A percentile compares a stretch with the other conserved stretches of the same genome.
phyloP scores from a whole-genome alignment of 2,113 vertebrate genomes.

The Python bivittatus region DNA sequence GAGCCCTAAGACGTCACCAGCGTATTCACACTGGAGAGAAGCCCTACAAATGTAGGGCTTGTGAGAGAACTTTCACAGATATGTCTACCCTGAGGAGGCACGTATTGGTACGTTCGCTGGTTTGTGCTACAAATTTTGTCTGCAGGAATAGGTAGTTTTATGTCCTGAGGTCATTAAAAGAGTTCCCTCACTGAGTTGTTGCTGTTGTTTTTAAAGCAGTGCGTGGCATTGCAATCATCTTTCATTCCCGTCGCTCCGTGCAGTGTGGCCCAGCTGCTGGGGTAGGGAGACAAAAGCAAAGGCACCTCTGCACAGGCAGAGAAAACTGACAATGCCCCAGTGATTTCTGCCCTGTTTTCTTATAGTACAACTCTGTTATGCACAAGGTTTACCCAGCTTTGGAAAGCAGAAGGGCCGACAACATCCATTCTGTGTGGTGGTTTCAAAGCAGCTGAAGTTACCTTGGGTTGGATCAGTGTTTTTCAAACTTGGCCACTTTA shows the following conservation, averaged over 20 bases:
- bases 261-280: neutral
- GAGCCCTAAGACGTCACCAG: conserved; percentile 70
- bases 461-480: neutral
- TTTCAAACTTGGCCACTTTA: neutral
- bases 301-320: neutral
- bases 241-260: neutral
- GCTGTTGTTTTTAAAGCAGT: neutral
- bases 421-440: no score
- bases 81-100: conserved; percentile 71
- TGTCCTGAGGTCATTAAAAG: neutral
- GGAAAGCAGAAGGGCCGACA: neutral
- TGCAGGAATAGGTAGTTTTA: neutral
- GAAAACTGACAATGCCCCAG: neutral
- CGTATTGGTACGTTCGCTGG: conserved; percentile 42
- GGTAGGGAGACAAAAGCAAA: no score
- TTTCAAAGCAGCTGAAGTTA: neutral
- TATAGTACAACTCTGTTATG: neutral
- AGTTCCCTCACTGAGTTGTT: neutral
- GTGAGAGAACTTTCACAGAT: conserved; percentile 67
- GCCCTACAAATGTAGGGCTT: conserved; percentile 69
- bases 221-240: neutral
- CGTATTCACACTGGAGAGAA: conserved; percentile 71
- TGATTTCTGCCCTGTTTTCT: neutral
- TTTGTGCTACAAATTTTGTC: accelerated
- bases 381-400: neutral